These are phyloP conservation scores for Trogon melanurus DNA, from an alignment of 2,113 vertebrate species.

Conservation along the genomic window DNA sequence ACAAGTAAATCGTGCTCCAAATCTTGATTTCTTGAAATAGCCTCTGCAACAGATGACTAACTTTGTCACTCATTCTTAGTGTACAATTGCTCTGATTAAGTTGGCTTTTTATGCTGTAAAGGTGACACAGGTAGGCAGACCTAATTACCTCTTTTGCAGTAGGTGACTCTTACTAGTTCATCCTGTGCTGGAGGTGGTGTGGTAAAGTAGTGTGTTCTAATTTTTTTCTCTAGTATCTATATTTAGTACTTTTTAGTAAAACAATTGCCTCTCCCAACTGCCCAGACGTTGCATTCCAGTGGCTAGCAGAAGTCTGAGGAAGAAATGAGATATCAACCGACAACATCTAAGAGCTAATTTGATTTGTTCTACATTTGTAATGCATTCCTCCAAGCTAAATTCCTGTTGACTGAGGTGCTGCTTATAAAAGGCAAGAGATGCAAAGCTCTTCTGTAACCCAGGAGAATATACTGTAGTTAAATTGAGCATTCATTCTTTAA, in stretches of 20 bases:
- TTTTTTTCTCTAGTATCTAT: neutral
- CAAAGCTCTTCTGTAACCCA: neutral
- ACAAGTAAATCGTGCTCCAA: neutral
- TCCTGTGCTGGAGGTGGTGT: neutral
- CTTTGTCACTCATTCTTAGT: neutral
- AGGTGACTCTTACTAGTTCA: neutral
- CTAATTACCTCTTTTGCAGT: neutral
- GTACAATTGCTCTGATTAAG: neutral
- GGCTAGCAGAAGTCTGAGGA: slow-evolving; percentile 22
- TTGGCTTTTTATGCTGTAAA: neutral
- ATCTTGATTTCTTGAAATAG: neutral
- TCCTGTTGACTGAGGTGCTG: slow-evolving; percentile 28
- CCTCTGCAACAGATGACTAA: neutral
- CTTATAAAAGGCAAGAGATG: neutral
- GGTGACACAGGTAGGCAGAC: neutral
- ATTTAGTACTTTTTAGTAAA: slow-evolving; percentile 2
- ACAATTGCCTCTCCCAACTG: neutral
- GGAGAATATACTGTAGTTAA: neutral
- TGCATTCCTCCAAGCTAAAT: slow-evolving; percentile 37
- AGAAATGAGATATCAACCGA: slow-evolving; percentile 34
- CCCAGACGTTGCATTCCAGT: slow-evolving; percentile 42
- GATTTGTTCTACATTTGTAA: slow-evolving; percentile 51
- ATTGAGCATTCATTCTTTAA: neutral
- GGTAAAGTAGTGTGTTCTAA: neutral
- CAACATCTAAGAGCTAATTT: slow-evolving; percentile 54